These are phyloP conservation scores for Salvelinus namaycush DNA, from an alignment of 2,113 vertebrate species.

Conservation along the genomic window DNA sequence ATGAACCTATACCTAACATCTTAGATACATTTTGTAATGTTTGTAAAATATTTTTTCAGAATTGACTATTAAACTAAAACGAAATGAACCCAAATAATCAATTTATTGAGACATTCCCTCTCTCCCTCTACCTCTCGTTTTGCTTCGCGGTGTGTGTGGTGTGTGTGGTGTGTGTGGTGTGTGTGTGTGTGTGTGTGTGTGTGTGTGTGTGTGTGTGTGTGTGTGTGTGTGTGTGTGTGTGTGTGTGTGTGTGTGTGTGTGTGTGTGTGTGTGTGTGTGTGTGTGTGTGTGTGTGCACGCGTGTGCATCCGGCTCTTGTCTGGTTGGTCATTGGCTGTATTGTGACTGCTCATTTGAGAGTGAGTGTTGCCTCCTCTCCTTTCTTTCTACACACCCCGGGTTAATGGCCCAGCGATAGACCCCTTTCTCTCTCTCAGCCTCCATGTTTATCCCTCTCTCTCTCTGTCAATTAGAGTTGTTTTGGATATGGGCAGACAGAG, in stretches of 20 bases:
- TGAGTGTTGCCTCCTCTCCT: conserved; percentile 27
- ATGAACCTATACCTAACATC: too few relatives aligned
- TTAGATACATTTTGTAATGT: too few relatives aligned
- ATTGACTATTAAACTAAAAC: too few relatives aligned
- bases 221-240: neutral
- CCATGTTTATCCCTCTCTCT: conserved; percentile 17
- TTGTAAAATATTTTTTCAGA: too few relatives aligned
- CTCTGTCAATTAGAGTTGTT: conserved; percentile 56
- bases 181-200: neutral
- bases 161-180: neutral
- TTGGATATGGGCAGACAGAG: conserved; percentile 55
- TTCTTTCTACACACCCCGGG: conserved; percentile 44
- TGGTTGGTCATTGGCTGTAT: conserved; percentile 55
- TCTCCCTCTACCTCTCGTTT: conserved; percentile 4
- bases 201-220: too few relatives aligned
- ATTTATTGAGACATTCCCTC: neutral
- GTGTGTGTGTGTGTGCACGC: neutral
- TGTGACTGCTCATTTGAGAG: conserved; percentile 57
- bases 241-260: neutral
- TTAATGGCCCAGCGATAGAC: conserved; percentile 61
- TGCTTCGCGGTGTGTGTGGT: neutral
- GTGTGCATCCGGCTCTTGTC: conserved; percentile 8
- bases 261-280: neutral
- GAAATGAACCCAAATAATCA: too few relatives aligned
- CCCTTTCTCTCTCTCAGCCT: conserved; percentile 34